phyloP scores from a whole-genome alignment of 2,888 invertebrate genomes.

The Nymphalis c-album region DNA sequence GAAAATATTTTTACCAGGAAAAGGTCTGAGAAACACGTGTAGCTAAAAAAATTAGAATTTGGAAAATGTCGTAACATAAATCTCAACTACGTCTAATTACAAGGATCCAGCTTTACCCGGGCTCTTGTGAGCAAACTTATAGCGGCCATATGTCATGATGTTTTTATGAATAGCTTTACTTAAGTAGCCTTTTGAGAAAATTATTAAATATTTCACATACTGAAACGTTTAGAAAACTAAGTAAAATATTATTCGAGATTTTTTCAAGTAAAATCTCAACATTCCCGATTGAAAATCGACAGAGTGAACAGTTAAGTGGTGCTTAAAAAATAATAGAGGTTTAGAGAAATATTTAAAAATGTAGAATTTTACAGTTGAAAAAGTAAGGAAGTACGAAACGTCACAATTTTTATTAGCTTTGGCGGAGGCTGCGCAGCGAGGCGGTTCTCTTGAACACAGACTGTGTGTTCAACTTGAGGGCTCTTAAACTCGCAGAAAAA shows the following conservation, averaged over 20 bases:
- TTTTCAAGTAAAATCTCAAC: constrained; percentile 25
- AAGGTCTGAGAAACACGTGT: constrained; percentile 51
- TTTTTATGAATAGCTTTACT: constrained; percentile 69
- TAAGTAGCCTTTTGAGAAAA: constrained; percentile 53
- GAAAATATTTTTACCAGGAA: constrained; percentile 25
- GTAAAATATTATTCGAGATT: constrained; percentile 37
- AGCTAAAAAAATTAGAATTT: constrained; percentile 72
- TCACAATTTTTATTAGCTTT: constrained; percentile 68
- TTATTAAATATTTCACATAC: constrained; percentile 53
- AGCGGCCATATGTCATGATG: constrained; percentile 73
- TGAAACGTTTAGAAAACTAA: constrained; percentile 42
- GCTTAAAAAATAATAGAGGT: constrained; percentile 26
- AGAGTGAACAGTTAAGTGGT: constrained; percentile 24
- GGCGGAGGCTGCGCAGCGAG: constrained; percentile 47
- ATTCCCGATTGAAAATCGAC: constrained; percentile 23
- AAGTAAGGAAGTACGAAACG: constrained; percentile 54
- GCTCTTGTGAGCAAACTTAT: constrained; percentile 68
- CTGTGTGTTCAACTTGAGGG: constrained; percentile 69
- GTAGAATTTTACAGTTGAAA: constrained; percentile 48
- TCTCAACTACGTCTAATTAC: constrained; percentile 76
- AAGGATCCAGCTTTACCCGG: constrained; percentile 66
- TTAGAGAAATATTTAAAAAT: constrained; percentile 31
- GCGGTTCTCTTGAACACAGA: constrained; percentile 64
- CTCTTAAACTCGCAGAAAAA: constrained; percentile 66
- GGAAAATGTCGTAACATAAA: constrained; percentile 72